Conservation (phyloP, 37 sponge, comb jelly and placozoan species). For the Crambe crambe region DNA sequence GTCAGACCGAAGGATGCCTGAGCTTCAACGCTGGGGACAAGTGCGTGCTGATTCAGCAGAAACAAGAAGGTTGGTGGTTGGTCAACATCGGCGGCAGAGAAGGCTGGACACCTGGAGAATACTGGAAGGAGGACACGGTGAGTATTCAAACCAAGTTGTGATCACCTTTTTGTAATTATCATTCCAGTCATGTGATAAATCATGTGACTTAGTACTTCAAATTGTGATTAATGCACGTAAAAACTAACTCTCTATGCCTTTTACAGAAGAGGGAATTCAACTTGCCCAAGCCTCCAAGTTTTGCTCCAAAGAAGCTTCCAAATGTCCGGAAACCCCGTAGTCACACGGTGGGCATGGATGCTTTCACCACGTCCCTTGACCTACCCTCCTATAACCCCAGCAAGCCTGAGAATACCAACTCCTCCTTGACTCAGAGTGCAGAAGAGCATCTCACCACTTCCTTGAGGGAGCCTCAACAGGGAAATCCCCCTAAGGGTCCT, state of each 20-base stretch:
- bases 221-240: too few relatives aligned
- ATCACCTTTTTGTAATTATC: too few relatives aligned
- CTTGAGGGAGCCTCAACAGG: too few relatives aligned
- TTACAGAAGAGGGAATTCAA: constrained; percentile 1
- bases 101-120: constrained; percentile 58
- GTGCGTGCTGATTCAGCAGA: constrained; percentile 43
- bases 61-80: constrained; percentile 55
- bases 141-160: too few relatives aligned
- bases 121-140: constrained; percentile 57
- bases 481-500: too few relatives aligned
- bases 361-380: background rate
- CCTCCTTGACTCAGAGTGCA: too few relatives aligned
- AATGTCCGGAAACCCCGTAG: constrained; percentile 17
- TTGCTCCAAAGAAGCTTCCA: constrained; percentile 18
- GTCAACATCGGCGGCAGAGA: constrained; percentile 60
- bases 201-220: too few relatives aligned
- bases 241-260: too few relatives aligned
- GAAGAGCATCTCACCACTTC: too few relatives aligned
- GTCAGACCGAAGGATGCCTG: constrained; percentile 41
- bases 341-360: constrained; percentile 5
- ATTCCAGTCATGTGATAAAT: too few relatives aligned
- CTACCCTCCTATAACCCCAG: background rate
- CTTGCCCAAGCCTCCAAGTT: background rate
- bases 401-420: too few relatives aligned
- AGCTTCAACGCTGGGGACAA: constrained; percentile 51